Conservation (phyloP, 2,888 invertebrate genomes). For the Spodoptera exigua region DNA sequence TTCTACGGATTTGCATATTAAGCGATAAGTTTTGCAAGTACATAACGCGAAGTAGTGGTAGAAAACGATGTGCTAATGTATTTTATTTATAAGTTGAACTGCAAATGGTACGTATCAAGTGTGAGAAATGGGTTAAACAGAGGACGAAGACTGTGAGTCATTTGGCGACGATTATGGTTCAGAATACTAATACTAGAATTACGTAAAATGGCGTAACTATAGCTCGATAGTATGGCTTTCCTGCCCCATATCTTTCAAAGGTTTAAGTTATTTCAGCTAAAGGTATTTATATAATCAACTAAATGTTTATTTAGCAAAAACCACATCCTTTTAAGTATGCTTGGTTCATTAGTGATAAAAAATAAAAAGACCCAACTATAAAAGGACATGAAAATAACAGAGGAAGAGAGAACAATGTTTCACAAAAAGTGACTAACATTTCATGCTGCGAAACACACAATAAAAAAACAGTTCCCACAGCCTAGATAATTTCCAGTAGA, state of each 20-base stretch:
- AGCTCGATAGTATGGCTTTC: conserved; percentile 20
- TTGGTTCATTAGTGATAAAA: too few relatives aligned
- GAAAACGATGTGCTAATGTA: conserved; percentile 29
- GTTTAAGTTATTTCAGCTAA: background rate
- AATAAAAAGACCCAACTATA: too few relatives aligned
- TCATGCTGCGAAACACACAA: background rate
- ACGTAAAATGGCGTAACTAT: conserved; percentile 43
- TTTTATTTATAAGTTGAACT: conserved; percentile 49
- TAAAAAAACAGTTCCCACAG: conserved; percentile 17
- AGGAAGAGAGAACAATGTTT: too few relatives aligned
- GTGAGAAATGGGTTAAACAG: conserved; percentile 53
- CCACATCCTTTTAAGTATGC: too few relatives aligned
- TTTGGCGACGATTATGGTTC: conserved; percentile 25
- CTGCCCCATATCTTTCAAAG: background rate
- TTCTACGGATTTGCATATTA: conserved; percentile 6
- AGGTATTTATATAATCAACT: too few relatives aligned
- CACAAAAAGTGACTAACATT: background rate
- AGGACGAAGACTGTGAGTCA: conserved; percentile 40
- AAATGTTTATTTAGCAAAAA: too few relatives aligned
- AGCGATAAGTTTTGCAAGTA: background rate
- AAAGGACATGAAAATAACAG: too few relatives aligned
- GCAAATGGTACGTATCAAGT: conserved; percentile 47
- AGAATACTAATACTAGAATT: conserved; percentile 43
- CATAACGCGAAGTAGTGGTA: conserved; percentile 21
- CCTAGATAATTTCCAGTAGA: conserved; percentile 22